A percentile compares a stretch with the other conserved stretches of the same genome.
Conservation (phyloP, 2,888 invertebrate species). For the Rotaria sp. region DNA sequence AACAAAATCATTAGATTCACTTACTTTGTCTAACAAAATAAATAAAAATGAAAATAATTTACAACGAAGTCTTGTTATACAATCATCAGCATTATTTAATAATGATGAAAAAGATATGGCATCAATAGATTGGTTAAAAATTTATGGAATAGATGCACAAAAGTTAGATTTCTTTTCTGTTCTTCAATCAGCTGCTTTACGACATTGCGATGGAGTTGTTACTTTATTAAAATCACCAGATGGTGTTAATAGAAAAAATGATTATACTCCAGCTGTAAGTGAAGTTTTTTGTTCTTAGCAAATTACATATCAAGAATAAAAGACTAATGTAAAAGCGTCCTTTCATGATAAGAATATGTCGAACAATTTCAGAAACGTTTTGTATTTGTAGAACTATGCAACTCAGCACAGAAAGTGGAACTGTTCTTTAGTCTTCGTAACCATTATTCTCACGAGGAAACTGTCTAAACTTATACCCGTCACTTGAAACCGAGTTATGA, state of each 20-base stretch:
- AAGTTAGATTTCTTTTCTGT: constrained; percentile 52
- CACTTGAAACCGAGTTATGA: no score
- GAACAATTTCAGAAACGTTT: no score
- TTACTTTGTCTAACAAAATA: neutral
- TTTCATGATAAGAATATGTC: no score
- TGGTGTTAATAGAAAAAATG: constrained; percentile 40
- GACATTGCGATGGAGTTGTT: constrained; percentile 53
- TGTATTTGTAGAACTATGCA: no score
- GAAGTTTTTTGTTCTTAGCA: no score
- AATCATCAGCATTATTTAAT: constrained; percentile 3
- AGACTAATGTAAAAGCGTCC: no score
- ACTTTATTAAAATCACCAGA: constrained; percentile 48
- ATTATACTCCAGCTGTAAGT: neutral
- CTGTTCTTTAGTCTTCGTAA: no score
- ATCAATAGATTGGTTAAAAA: constrained; percentile 52
- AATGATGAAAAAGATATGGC: constrained; percentile 51
- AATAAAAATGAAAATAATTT: neutral
- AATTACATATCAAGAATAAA: no score
- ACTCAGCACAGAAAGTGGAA: no score
- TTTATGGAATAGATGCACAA: constrained; percentile 49
- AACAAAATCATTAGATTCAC: neutral
- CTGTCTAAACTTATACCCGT: no score
- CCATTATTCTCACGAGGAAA: no score
- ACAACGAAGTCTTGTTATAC: neutral
- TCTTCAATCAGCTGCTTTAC: constrained; percentile 51